Evolutionary conservation across 2,797 vertebrate species (phyloP), one percentile per base, ranked within the genome.

Genomic region (Gymnothorax javanicus): DNA sequence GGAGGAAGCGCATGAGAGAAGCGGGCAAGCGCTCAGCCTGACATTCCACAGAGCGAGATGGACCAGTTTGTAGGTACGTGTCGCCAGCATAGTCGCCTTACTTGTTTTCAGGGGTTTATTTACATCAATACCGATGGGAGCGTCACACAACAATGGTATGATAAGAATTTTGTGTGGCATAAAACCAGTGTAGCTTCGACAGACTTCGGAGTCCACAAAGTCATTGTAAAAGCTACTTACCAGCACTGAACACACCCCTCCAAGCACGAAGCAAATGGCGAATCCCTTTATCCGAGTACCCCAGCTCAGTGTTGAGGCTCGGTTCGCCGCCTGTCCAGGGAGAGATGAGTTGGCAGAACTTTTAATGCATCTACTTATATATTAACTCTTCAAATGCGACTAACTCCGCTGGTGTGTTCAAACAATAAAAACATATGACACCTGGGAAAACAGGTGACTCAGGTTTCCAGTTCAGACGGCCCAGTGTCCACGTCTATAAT

Each of bases 241-340:
- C 97, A 99, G 67, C 85, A 99, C 0, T 0, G 97, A 96, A 91
- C 95, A 98, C 2, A 94, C 89, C 50, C 94, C 95, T 43, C 98
- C 98, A 33, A 96, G 11, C 3, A 94, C 96, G 88, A 99, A 97
- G 79, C 97, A 99, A 0, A 93, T 96, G 0, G 96, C 0, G 92
- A 99, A 99, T 1, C 97, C 98, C 91, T 98, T 98, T 82, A 99
- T 64, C 0, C 98, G 95, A 0, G 97, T 97, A 0, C 94, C 93
- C 97, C 98, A 99, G 9, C 97, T 91, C 25, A 99, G 23, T 0
- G 97, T 95, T 3, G 97, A 97, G 0, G 96, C 94, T 27, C 98
- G 96, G 1, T 96, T 94, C 9, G 96, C 93, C 4, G 94, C 91
- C 98, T 99, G 84, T 2, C 89, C 79, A 50, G 27, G 60, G 60